Evolutionary conservation across 1,140 invertebrate species (phyloP), one percentile per base, ranked within the genome.

Genomic region (Orius laevigatus): DNA sequence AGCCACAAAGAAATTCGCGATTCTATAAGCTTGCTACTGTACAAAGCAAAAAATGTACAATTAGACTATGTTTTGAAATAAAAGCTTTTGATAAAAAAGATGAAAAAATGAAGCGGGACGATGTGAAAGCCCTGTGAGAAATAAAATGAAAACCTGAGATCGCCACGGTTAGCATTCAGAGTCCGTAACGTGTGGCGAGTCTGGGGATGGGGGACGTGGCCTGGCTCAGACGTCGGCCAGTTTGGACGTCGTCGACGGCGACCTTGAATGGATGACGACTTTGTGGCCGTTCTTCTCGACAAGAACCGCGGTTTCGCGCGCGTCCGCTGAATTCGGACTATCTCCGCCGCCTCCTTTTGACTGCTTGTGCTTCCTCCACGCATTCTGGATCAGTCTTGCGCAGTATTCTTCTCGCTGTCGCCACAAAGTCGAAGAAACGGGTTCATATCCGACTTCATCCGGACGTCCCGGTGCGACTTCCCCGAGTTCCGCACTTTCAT

Each of bases 371-470:
- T 83, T 83, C 16, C 84, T 73, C 87, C 89, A 97, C 42, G 88
- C 87, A 59, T 85, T 83, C 66, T 97, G 92, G 57, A 97, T 95
- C 15, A 95, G 75, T 50, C 86, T 73, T 49, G 91, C 91, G 66
- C 89, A 93, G 66, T 93, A 94, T 62, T 94, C 89, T 65, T 96
- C 91, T 31, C 91, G 76, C 67, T 96, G 91, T 43, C 92, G 71
- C 84, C 86, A 91, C 32, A 95, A 68, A 11, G 90, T 95, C 12
- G 87, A 90, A 52, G 84, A 91, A 36, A 95, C 84, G 11, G 84
- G 85, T 62, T 91, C 84, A 66, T 95, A 95, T 51, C 86, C 85
- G 18, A 77, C 74, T 59, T 87, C 80, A 58, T 85, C 87, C 11
- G 83, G 81, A 54, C 81, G 66, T 2, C 72, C 68, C n/a, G 72